Percentiles rank a stretch among this genome's conserved stretches.
phyloP scores from a whole-genome alignment of 2,888 invertebrate species.

The Epistrophella euchroma region DNA sequence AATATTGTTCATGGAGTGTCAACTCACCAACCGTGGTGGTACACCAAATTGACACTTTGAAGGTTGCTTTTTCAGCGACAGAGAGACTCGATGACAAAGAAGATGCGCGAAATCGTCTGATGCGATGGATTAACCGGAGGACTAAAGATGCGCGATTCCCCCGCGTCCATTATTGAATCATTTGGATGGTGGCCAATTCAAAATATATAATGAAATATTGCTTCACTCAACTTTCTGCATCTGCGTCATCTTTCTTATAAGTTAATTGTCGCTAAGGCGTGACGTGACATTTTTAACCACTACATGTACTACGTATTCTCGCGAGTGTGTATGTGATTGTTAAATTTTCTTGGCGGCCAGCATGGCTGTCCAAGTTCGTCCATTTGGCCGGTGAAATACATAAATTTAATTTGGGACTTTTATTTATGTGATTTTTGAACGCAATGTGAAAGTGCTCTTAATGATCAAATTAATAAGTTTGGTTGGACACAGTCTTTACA shows the following conservation, averaged over 20 bases:
- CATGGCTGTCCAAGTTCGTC: constrained; percentile 21
- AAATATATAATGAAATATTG: constrained; percentile 62
- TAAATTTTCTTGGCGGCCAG: constrained; percentile 13
- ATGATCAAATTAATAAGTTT: constrained; percentile 68
- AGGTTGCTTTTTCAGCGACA: constrained; percentile 52
- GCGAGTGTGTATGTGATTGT: constrained; percentile 22
- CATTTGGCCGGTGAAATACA: constrained; percentile 21
- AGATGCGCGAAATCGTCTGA: not conserved
- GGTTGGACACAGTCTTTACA: constrained; percentile 62
- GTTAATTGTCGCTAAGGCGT: constrained; percentile 70
- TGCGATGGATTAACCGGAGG: not conserved
- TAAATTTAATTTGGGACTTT: constrained; percentile 71
- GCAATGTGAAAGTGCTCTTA: constrained; percentile 71
- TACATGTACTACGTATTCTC: not conserved
- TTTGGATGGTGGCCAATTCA: constrained; percentile 58
- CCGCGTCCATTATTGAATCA: constrained; percentile 28
- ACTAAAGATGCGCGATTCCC: constrained; percentile 5
- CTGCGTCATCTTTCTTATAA: constrained; percentile 74
- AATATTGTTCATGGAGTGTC: constrained; percentile 72
- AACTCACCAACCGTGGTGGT: constrained; percentile 64
- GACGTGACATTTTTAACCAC: constrained; percentile 46
- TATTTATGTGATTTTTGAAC: constrained; percentile 55
- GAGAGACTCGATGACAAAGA: not conserved
- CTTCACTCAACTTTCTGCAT: constrained; percentile 70
- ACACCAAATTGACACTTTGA: constrained; percentile 73